phyloP scores from a whole-genome alignment of 2,113 vertebrate species.

The Sclerurus mexicanus region DNA sequence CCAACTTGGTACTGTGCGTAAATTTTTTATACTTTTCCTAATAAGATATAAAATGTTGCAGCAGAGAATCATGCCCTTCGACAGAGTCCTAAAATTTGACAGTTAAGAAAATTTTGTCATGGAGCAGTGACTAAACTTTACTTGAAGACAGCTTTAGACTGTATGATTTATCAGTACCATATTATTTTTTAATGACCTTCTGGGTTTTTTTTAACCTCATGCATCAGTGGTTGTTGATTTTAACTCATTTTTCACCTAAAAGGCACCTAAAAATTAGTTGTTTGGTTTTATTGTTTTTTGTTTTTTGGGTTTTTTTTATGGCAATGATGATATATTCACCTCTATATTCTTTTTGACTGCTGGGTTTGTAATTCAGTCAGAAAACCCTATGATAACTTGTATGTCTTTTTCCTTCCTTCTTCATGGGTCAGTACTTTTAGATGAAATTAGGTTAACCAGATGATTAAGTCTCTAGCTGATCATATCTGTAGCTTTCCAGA shows the following conservation, averaged over 20 bases:
- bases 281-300: too few species aligned
- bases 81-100: neutral
- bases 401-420: neutral
- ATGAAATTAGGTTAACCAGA: neutral
- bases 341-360: neutral
- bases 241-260: constrained; percentile 22
- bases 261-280: too few species aligned
- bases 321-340: neutral
- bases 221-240: neutral
- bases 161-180: neutral
- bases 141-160: neutral
- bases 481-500: neutral
- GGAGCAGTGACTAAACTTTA: neutral
- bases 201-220: neutral
- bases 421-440: neutral
- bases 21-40: neutral
- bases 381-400: neutral
- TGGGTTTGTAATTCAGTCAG: neutral
- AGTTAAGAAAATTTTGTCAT: neutral
- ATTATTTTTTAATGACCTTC: constrained; percentile 28
- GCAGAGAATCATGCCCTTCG: neutral
- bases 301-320: neutral
- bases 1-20: neutral
- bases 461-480: neutral
- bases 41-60: neutral